Base-by-base conservation (phyloP, 2,888 invertebrate species). In the Clitarchus hookeri region DNA sequence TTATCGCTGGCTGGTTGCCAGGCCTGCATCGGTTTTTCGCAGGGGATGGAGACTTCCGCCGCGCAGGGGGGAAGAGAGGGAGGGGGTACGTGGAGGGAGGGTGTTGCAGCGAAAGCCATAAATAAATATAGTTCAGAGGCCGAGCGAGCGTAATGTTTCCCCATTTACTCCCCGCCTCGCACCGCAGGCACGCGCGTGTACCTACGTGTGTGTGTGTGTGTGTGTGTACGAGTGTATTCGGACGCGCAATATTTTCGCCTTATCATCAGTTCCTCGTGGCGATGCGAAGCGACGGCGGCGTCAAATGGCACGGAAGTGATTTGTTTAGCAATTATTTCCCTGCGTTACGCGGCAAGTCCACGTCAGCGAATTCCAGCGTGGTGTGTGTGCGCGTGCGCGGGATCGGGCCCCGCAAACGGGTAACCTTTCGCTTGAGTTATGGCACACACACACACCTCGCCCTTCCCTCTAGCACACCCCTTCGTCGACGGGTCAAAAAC, bases 81-180 rank as follows among this genome's bases (percentile, higher is more conserved):
- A 23, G 65, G 65, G 19, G 65, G 65, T 6, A 2, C 3, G 8
- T 19, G 0, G 6, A n/a, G 65, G 19, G 65, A n/a, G 65, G 19
- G n/a, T 53, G 53, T 53, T 12, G 19, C 8, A 11, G 65, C n/a
- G n/a, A 65, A n/a, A 65, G 65, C 65, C 19, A 65, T 65, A 65
- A 65, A 65, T 65, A 65, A 65, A n/a, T 65, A 65, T 65, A 65
- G 65, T 65, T 65, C 65, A 65, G 65, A 65, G 65, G 65, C 65
- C 65, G 65, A 65, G n/a, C 65, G 65, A 65, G n/a, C 65, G 65
- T 65, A 65, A 65, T 65, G 65, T n/a, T 65, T 65, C 65, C 65
- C 65, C 65, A 65, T 65, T 65, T 65, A 65, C 48, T 11, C 48
- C 48, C 48, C 48, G n/a, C 36, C 36, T 4, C 36, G 36, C 4